A percentile compares a stretch with the other conserved stretches of the same genome.
Evolutionary conservation across 2,797 vertebrate genomes (phyloP).

Genomic region (Antrozous pallidus): DNA sequence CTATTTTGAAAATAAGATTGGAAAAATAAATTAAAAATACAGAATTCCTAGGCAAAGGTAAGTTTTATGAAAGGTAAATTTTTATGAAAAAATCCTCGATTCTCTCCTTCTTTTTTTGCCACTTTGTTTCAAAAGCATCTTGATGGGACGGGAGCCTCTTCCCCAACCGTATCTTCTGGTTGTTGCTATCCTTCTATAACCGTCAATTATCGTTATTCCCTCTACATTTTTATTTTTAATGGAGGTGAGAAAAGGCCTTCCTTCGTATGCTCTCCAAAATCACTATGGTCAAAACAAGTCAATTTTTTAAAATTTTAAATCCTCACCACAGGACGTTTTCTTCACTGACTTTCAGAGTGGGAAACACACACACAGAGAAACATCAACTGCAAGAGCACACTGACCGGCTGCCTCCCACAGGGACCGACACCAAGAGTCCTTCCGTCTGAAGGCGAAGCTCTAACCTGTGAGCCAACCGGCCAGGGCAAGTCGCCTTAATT

Average conservation of each 20-base stretch:
- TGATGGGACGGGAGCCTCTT: background rate
- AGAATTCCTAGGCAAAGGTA: background rate
- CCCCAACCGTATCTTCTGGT: background rate
- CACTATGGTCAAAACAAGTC: background rate
- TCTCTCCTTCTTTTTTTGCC: background rate
- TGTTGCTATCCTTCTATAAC: background rate
- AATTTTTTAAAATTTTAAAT: background rate
- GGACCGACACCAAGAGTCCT: no score
- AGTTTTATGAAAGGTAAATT: background rate
- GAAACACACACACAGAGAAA: no score
- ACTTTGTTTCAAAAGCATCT: background rate
- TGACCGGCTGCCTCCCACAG: no score
- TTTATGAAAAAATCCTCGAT: background rate
- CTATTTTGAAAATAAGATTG: background rate
- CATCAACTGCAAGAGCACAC: no score
- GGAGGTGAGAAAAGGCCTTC: background rate
- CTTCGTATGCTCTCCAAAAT: background rate
- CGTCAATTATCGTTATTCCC: background rate
- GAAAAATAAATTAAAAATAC: background rate
- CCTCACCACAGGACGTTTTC: no score
- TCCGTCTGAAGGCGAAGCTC: no score
- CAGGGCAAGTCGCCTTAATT: background rate
- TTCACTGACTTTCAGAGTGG: no score
- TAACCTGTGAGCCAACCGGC: no score
- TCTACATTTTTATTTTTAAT: background rate